phyloP scores from a whole-genome alignment of 2,113 vertebrate species.

The Eira barbara region DNA sequence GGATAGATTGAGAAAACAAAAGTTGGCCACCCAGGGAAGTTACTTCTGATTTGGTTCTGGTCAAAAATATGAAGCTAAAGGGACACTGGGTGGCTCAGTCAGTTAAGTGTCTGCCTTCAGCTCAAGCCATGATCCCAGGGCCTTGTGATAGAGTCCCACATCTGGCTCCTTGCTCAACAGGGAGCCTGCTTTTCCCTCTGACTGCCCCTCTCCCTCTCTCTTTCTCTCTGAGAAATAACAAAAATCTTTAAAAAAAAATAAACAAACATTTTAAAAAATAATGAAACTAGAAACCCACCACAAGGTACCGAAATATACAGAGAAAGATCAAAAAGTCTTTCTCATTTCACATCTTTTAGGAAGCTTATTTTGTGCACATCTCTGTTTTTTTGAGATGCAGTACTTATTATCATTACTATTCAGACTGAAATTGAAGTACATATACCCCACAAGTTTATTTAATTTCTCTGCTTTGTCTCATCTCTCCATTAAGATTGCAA shows the following conservation, averaged over 20 bases:
- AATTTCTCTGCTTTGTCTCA: slow-evolving; percentile 9
- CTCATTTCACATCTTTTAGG: background rate
- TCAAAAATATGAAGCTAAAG: background rate
- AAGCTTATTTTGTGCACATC: background rate
- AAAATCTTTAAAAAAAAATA: background rate
- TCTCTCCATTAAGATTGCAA: background rate
- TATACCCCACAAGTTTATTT: background rate
- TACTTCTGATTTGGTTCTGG: background rate
- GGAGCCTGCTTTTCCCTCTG: background rate
- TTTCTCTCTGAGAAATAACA: background rate
- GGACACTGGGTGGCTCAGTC: background rate
- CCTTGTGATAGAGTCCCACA: background rate
- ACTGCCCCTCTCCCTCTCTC: background rate
- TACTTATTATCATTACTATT: background rate
- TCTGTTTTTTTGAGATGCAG: background rate
- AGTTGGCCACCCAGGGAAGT: background rate
- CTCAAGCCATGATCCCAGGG: background rate
- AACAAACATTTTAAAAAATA: background rate
- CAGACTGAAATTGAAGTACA: background rate
- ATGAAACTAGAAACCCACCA: background rate
- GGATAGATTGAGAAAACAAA: background rate
- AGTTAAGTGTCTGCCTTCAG: background rate
- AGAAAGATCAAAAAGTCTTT: background rate
- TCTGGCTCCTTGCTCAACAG: too few species aligned
- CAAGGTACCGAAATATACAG: background rate